Conservation (phyloP, 2,797 vertebrate species). For the Hemibagrus guttatus region DNA sequence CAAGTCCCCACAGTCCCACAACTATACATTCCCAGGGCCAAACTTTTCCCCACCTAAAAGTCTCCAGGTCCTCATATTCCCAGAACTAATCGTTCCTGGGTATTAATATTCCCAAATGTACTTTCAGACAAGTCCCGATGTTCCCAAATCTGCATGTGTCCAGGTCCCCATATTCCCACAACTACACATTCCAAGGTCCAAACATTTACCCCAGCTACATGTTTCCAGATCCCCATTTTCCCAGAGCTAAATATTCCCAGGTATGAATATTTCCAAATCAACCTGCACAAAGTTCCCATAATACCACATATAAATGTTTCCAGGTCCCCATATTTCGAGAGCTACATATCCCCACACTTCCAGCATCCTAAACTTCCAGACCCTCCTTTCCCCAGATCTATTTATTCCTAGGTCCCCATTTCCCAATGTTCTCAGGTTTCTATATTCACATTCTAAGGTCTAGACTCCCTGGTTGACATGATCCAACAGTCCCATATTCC, state of each 20-base stretch:
- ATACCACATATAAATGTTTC: neutral
- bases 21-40: neutral
- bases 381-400: neutral
- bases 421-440: too few species aligned
- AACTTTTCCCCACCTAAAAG: too few species aligned
- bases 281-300: neutral
- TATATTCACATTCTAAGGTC: too few species aligned
- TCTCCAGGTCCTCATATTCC: neutral
- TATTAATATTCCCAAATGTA: too few species aligned
- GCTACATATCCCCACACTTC: neutral
- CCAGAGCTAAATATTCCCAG: neutral
- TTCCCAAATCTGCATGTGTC: neutral
- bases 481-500: neutral
- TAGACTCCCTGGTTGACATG: too few species aligned
- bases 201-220: too few species aligned
- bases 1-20: too few species aligned
- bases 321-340: neutral
- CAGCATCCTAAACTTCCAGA: neutral
- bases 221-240: neutral
- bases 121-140: too few species aligned
- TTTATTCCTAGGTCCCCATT: neutral
- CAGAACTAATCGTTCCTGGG: too few species aligned
- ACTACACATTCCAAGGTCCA: neutral
- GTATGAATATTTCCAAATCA: neutral
- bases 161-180: neutral